Conservation (phyloP, 1,140 invertebrate genomes). For the Pararge aegeria region DNA sequence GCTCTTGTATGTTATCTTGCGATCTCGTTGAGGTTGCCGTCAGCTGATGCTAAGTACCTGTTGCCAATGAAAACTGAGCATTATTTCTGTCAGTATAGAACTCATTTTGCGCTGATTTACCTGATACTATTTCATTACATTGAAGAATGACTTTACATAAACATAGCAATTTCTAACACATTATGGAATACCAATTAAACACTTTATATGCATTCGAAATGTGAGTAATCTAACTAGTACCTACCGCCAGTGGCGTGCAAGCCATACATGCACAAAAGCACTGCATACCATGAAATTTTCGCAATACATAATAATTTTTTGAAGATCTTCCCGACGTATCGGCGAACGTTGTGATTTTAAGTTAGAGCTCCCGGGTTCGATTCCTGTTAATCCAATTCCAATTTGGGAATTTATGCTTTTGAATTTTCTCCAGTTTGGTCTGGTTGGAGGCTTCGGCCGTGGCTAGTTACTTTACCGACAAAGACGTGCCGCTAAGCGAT, state of each 20-base stretch:
- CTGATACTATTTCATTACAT: not conserved
- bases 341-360: no score
- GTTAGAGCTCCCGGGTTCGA: no score
- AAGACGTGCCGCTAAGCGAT: no score
- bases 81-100: not conserved
- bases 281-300: no score
- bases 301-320: not conserved
- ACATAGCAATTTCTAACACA: not conserved
- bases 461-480: no score
- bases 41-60: not conserved
- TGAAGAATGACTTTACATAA: conserved; percentile 1
- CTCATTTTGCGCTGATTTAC: not conserved
- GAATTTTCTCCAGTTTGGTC: no score
- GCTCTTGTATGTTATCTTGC: conserved; percentile 38
- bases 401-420: no score
- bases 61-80: not conserved
- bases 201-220: not conserved
- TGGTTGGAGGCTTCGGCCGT: no score
- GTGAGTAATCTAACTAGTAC: not conserved
- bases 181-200: not conserved
- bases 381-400: no score
- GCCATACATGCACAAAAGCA: no score
- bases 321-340: not conserved
- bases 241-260: no score
- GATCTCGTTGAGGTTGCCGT: conserved; percentile 27